Conservation (phyloP, 2,113 vertebrate genomes). For the Beaufortia kweichowensis region DNA sequence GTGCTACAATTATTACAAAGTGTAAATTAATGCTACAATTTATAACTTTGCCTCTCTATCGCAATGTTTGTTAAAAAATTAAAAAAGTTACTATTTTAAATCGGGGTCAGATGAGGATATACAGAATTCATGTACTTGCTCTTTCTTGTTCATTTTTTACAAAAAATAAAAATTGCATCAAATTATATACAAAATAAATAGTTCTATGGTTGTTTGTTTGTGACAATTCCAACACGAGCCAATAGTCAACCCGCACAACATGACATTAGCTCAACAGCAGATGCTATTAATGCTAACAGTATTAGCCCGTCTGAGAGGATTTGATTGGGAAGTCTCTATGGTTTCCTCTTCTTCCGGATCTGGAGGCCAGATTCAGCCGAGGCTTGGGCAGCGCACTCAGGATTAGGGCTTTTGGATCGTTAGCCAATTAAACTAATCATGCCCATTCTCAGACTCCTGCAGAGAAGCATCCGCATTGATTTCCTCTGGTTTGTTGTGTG, state of each 20-base stretch:
- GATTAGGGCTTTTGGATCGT: constrained; percentile 65
- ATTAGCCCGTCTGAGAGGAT: constrained; percentile 30
- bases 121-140: too few species aligned
- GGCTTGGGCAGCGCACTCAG: constrained; percentile 50
- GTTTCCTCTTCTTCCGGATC: constrained; percentile 46
- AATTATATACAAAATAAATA: too few species aligned
- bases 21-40: too few species aligned
- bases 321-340: constrained; percentile 44
- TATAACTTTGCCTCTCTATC: too few species aligned
- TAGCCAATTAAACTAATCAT: constrained; percentile 71
- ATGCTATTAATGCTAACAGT: constrained; percentile 31
- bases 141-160: too few species aligned
- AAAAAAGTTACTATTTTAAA: too few species aligned
- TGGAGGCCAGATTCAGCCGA: constrained; percentile 37
- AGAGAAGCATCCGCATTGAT: constrained; percentile 64
- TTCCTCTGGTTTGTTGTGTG: constrained; percentile 63
- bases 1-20: too few species aligned
- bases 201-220: background rate
- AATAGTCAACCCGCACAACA: background rate
- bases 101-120: too few species aligned
- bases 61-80: too few species aligned
- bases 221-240: background rate
- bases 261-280: background rate
- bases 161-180: too few species aligned
- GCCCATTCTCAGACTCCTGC: constrained; percentile 59